Percentiles rank a stretch among this genome's conserved stretches.
These are phyloP conservation scores for Propsilocerus akamusi DNA, from an alignment of 1,140 invertebrate genomes.

Conservation along the genomic window DNA sequence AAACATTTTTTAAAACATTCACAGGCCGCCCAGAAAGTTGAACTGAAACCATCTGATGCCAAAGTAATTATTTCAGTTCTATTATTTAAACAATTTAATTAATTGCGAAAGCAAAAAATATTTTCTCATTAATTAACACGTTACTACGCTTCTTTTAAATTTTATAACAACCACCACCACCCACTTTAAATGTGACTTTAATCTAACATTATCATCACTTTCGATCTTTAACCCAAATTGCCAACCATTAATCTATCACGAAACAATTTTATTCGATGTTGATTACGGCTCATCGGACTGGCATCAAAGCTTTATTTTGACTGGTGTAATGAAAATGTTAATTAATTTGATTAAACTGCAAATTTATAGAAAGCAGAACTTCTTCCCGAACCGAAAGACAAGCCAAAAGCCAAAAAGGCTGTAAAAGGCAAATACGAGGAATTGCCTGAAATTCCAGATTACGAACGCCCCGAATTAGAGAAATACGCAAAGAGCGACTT, in stretches of 20 bases:
- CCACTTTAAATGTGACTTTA: no score
- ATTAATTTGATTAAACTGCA: not conserved
- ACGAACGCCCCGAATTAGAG: slow-evolving; percentile 33
- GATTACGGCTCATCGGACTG: no score
- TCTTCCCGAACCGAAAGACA: slow-evolving; percentile 23
- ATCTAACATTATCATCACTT: no score
- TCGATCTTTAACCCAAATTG: no score
- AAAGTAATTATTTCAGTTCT: not conserved
- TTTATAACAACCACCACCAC: no score
- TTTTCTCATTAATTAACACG: no score
- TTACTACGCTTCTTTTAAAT: no score
- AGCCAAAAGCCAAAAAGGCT: slow-evolving; percentile 31
- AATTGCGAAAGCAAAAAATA: no score
- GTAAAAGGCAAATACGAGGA: slow-evolving; percentile 38
- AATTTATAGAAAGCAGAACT: slow-evolving; percentile 4
- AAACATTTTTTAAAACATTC: not conserved
- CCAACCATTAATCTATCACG: no score
- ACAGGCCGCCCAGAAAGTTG: not conserved
- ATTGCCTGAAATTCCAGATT: slow-evolving; percentile 55
- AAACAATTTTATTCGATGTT: no score
- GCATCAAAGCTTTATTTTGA: no score
- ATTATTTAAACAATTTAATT: not conserved
- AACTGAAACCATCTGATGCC: not conserved
- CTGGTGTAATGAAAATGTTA: no score
- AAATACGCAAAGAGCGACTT: slow-evolving; percentile 32